Evolutionary conservation across 2,888 invertebrate species (phyloP), one percentile per base, ranked within the genome.

Genomic region (Pollenia griseotomentosa): DNA sequence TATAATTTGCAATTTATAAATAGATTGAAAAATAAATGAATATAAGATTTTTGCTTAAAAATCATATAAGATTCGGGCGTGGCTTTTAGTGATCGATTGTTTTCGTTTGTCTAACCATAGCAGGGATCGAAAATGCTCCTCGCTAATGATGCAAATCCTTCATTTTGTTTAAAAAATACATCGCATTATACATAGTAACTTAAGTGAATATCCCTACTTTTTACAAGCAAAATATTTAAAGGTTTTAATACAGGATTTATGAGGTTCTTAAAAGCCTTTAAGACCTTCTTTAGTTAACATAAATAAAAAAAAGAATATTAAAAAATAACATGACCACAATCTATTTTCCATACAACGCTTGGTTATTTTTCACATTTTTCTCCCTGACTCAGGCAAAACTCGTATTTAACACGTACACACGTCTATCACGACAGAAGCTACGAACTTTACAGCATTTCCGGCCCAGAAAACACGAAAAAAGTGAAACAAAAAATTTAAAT

Each of bases 391-490:
- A 53, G 19, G 19, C 19, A 68, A 75, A 77, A 75, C 40, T 73
- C 73, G 59, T 84, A 66, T 57, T 66, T 73, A 81, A 81, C 85
- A 85, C 77, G 71, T 77, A 84, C 48, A 63, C 79, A 79, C 74
- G 68, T 48, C 74, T 68, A 75, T 42, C 59, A 23, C 57, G 59
- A 19, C 70, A 81, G 53, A 14, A 82, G 71, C 57, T 65, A 75
- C 59, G 59, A 84, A 70, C 44, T 87, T 87, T 73, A 77, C 42
- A 86, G 82, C 80, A 78, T 87, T 87, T 87, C 87, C 87, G 84
- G 84, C 81, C 87, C 73, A 87, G 81, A 78, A 87, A 75, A 86
- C 48, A 86, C 42, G n/a, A 75, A 74, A 61, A 85, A 80, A 19
- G 23, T 11, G n/a, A 42, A 68, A 73, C 57, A 16, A 44, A 80